phyloP scores from a whole-genome alignment of 2,888 invertebrate genomes.

The Brachypterus glaber region DNA sequence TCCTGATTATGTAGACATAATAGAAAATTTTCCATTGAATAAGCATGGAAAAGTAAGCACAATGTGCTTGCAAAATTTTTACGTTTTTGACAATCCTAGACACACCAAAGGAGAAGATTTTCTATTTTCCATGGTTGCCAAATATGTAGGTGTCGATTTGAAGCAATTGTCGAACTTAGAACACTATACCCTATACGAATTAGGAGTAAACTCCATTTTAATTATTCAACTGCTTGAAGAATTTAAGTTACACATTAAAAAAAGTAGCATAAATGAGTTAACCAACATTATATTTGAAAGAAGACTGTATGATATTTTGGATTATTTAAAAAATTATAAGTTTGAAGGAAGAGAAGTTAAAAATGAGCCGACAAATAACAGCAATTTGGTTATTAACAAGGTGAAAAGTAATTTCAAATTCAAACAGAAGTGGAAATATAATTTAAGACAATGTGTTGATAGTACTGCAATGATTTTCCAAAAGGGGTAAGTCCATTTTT shows the following conservation, averaged over 20 bases:
- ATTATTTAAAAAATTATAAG: conserved; percentile 27
- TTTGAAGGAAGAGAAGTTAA: conserved; percentile 1
- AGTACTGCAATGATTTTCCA: conserved; percentile 56
- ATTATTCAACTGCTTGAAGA: conserved; percentile 55
- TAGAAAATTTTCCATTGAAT: conserved; percentile 52
- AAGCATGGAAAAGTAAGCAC: conserved; percentile 61
- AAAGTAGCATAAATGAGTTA: conserved; percentile 37
- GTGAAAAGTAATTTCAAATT: conserved; percentile 18
- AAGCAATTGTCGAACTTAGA: conserved; percentile 14
- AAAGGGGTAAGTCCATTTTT: conserved; percentile 39
- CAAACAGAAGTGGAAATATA: conserved; percentile 44
- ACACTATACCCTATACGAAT: conserved; percentile 45
- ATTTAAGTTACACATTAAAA: conserved; percentile 41
- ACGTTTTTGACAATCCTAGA: conserved; percentile 23
- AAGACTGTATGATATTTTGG: conserved; percentile 36
- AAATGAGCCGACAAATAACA: conserved; percentile 15
- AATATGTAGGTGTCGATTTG: conserved; percentile 12
- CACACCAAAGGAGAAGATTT: conserved; percentile 16
- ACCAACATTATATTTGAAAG: conserved; percentile 47
- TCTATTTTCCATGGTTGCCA: conserved; percentile 26
- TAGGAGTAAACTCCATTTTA: conserved; percentile 64
- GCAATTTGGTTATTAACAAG: conserved; percentile 18
- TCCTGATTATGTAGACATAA: conserved; percentile 56
- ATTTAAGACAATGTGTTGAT: conserved; percentile 75
- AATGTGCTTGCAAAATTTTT: conserved; percentile 40